phyloP scores from a whole-genome alignment of 2,797 vertebrate species.

The Falco novaeseelandiae region DNA sequence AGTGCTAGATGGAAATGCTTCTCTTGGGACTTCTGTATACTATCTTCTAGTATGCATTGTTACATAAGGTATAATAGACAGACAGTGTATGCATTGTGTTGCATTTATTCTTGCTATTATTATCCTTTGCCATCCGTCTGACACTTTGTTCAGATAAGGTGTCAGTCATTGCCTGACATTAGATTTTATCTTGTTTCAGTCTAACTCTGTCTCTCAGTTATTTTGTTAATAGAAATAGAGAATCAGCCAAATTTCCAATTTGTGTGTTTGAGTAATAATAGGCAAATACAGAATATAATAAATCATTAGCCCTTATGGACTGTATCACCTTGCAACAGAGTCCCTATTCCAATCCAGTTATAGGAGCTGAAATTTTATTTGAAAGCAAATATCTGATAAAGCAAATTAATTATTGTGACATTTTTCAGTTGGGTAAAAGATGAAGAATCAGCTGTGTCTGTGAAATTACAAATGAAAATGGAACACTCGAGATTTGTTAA shows the following conservation, averaged over 20 bases:
- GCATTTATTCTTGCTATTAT: constrained; percentile 39
- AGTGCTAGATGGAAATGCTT: neutral
- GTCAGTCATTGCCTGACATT: neutral
- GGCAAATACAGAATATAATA: neutral
- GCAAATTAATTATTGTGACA: constrained; percentile 72
- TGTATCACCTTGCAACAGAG: neutral
- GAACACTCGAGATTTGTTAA: constrained; percentile 51
- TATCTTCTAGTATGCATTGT: neutral
- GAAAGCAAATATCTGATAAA: constrained; percentile 53
- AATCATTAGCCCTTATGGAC: constrained; percentile 1
- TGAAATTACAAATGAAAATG: constrained; percentile 59
- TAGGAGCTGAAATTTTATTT: constrained; percentile 56
- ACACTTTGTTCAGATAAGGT: neutral
- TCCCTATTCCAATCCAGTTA: neutral
- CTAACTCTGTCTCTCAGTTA: neutral
- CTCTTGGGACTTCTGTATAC: neutral
- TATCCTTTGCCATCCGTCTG: neutral
- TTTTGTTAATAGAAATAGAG: constrained; percentile 6
- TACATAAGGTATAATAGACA: neutral
- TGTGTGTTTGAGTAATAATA: constrained; percentile 19
- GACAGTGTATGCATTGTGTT: neutral
- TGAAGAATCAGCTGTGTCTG: constrained; percentile 56
- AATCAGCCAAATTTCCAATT: constrained; percentile 1
- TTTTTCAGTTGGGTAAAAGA: constrained; percentile 58
- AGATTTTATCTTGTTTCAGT: neutral